phyloP scores from a whole-genome alignment of 2,888 invertebrate genomes.

The Hemithea aestivaria region DNA sequence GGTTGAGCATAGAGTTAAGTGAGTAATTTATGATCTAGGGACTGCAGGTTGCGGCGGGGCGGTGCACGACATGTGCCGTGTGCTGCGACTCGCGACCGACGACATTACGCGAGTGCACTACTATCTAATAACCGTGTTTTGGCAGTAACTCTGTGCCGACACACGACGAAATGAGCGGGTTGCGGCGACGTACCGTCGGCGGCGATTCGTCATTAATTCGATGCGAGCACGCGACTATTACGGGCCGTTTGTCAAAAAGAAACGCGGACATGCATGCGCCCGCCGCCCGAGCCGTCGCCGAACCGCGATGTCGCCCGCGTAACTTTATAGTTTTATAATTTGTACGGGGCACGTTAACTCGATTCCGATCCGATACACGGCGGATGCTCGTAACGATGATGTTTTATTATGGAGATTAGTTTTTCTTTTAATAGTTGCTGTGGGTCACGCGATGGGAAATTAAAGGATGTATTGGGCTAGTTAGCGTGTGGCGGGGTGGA shows the following conservation, averaged over 20 bases:
- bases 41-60: constrained; percentile 49
- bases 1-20: constrained; percentile 42
- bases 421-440: constrained; percentile 70
- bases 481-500: constrained; percentile 45
- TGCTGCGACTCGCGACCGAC: constrained; percentile 43
- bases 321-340: constrained; percentile 75
- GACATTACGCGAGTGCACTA: constrained; percentile 63
- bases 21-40: constrained; percentile 62
- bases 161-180: constrained; percentile 69
- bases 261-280: constrained; percentile 63
- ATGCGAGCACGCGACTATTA: constrained; percentile 71
- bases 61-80: constrained; percentile 70
- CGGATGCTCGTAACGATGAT: constrained; percentile 42
- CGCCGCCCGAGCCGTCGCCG: constrained; percentile 30
- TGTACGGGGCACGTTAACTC: constrained; percentile 68
- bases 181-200: constrained; percentile 62
- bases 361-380: constrained; percentile 69
- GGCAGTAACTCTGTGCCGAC: constrained; percentile 54
- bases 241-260: constrained; percentile 66
- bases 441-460: constrained; percentile 64
- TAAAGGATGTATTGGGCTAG: constrained; percentile 57
- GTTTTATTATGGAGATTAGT: constrained; percentile 75
- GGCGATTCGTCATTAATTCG: constrained; percentile 72
- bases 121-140: constrained; percentile 75
- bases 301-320: constrained; percentile 63